These are phyloP conservation scores for Apomyelois bistriatella DNA, from an alignment of 2,888 invertebrate species.

Conservation along the genomic window DNA sequence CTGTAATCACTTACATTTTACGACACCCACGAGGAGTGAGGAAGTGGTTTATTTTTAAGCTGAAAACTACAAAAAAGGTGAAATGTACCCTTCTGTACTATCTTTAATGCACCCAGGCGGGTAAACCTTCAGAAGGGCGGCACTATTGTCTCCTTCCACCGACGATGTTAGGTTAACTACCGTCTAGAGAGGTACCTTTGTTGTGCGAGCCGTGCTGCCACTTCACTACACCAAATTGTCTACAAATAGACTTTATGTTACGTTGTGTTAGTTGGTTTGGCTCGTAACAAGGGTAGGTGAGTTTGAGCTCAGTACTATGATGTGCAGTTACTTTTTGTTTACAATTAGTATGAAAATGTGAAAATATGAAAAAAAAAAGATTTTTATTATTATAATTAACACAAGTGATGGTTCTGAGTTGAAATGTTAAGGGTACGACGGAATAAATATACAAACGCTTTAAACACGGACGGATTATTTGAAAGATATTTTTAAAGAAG, in stretches of 20 bases:
- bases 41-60: no score
- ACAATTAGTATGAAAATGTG: no score
- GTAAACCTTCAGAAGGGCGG: neutral
- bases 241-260: slow-evolving; percentile 14
- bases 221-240: slow-evolving; percentile 11
- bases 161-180: slow-evolving; percentile 5
- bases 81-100: neutral
- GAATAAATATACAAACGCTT: no score
- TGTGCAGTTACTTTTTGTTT: neutral
- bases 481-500: no score
- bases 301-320: neutral
- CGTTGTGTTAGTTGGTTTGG: slow-evolving; percentile 15
- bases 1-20: no score
- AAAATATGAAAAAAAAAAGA: no score
- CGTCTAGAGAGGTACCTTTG: slow-evolving; percentile 7
- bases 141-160: slow-evolving; percentile 5
- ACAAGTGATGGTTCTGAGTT: no score
- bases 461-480: no score
- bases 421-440: no score
- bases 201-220: neutral
- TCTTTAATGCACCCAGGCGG: neutral
- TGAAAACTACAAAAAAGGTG: no score
- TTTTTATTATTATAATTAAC: no score
- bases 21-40: no score
- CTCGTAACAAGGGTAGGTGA: neutral